Evolutionary conservation across 1,140 invertebrate genomes (phyloP).

Genomic region (Zaprionus kolodkinae): DNA sequence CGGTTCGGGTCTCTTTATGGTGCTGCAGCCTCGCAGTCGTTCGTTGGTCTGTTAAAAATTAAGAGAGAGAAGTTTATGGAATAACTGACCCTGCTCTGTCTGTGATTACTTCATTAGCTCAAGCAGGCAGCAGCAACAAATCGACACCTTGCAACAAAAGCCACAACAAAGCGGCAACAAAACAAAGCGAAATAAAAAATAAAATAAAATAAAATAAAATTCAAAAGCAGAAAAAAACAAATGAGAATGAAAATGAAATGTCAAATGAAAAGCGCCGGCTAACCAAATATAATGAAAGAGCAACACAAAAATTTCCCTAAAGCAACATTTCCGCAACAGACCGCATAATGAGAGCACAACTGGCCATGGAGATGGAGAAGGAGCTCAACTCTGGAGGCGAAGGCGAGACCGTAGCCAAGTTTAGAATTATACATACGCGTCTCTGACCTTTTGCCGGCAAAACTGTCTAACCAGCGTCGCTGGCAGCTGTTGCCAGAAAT

Average conservation of each 20-base stretch:
- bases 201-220: conserved; percentile 25
- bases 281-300: conserved; percentile 75
- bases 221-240: neutral
- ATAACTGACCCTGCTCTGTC: conserved; percentile 21
- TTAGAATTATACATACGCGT: conserved; percentile 61
- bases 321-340: conserved; percentile 79
- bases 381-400: conserved; percentile 1
- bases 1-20: conserved; percentile 79
- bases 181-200: conserved; percentile 27
- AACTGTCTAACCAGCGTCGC: conserved; percentile 18
- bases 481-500: conserved; percentile 38
- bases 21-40: conserved; percentile 72
- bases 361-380: neutral
- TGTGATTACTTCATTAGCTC: conserved; percentile 77
- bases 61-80: conserved; percentile 27
- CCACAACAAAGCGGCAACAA: conserved; percentile 54
- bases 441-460: conserved; percentile 48
- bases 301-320: conserved; percentile 59
- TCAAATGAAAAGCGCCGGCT: conserved; percentile 70
- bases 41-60: conserved; percentile 63
- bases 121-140: conserved; percentile 56
- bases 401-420: conserved; percentile 31
- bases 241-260: conserved; percentile 65
- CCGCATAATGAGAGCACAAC: conserved; percentile 76
- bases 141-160: conserved; percentile 73